Percentiles rank a stretch among this genome's conserved stretches.
These are phyloP conservation scores for Leptocoma aspasia DNA, from an alignment of 2,113 vertebrate species.

Conservation along the genomic window DNA sequence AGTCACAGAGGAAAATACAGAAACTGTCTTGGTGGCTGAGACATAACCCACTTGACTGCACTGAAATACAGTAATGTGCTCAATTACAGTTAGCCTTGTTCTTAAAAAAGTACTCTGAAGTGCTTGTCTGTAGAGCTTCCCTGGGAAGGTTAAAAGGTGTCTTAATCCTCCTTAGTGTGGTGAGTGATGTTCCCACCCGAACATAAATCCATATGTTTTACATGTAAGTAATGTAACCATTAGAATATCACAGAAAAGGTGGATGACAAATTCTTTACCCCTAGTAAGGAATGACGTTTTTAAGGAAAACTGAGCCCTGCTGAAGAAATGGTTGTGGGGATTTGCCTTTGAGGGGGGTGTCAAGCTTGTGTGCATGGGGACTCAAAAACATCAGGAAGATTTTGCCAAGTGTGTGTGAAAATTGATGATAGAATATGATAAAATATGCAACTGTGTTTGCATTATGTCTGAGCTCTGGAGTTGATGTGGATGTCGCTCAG, in stretches of 20 bases:
- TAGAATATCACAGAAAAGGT: not conserved
- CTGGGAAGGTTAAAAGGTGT: not conserved
- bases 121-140: not conserved
- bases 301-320: not conserved
- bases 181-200: not conserved
- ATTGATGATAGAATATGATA: not conserved
- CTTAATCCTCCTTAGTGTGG: not conserved
- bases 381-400: not conserved
- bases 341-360: not conserved
- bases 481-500: not conserved
- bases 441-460: not conserved
- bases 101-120: not conserved
- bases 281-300: not conserved
- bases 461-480: not conserved
- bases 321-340: not conserved
- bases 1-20: not conserved
- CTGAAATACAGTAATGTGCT: not conserved
- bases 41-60: not conserved
- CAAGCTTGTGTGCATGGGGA: fast-evolving
- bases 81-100: not conserved
- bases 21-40: not conserved
- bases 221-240: not conserved
- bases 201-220: not conserved
- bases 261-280: not conserved
- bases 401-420: not conserved